Conservation (phyloP, 2,797 vertebrate species). For the Bufotes viridis region DNA sequence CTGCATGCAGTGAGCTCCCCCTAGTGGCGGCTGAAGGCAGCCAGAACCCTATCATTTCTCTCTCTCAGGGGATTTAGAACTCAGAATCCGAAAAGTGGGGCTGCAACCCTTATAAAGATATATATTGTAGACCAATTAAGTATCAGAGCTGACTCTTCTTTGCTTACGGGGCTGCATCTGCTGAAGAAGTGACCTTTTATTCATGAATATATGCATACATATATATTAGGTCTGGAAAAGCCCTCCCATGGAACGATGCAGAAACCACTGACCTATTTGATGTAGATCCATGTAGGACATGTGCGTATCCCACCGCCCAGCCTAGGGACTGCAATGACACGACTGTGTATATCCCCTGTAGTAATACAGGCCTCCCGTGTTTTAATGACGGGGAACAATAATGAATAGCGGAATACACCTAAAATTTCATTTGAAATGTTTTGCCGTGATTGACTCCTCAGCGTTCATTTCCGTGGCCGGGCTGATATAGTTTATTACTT, state of each 20-base stretch:
- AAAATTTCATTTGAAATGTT: conserved; percentile 58
- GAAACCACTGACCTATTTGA: neutral
- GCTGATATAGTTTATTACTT: conserved; percentile 57
- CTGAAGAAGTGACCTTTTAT: neutral
- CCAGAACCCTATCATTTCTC: neutral
- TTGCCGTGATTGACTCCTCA: conserved; percentile 58
- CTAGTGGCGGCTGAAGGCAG: neutral
- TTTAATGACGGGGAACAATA: conserved; percentile 59
- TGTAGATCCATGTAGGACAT: neutral
- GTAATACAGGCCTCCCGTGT: conserved; percentile 11
- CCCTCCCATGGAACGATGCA: neutral
- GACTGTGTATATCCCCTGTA: conserved; percentile 41
- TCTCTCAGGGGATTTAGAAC: too few relatives aligned
- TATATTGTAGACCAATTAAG: too few relatives aligned
- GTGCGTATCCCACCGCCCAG: neutral
- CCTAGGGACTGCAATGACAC: neutral
- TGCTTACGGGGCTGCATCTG: too few relatives aligned
- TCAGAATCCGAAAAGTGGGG: too few relatives aligned
- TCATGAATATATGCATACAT: neutral
- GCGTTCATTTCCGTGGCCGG: conserved; percentile 48
- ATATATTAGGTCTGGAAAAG: neutral
- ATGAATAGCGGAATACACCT: conserved; percentile 52
- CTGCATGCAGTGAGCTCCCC: neutral
- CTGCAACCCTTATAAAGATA: too few relatives aligned
- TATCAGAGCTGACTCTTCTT: too few relatives aligned